Evolutionary conservation across 2,113 vertebrate species (phyloP).

Genomic region (Thalassarche chlororhynchos): DNA sequence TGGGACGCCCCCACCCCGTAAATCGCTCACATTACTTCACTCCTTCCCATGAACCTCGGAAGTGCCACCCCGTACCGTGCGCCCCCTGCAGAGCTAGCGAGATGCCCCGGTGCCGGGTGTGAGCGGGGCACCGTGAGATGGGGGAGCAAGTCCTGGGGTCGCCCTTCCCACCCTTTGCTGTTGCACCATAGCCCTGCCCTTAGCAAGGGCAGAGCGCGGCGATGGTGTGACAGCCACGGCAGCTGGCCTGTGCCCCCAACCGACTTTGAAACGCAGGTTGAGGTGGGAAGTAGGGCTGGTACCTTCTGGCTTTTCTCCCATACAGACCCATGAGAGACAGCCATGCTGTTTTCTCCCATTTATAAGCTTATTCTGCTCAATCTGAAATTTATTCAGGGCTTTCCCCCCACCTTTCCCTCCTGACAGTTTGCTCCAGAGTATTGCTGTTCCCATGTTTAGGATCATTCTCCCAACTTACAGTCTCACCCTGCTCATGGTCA

Average conservation of each 20-base stretch:
- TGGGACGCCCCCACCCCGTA: background rate
- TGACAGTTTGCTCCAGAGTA: background rate
- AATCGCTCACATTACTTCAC: background rate
- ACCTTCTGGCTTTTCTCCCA: background rate
- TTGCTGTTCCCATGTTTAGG: background rate
- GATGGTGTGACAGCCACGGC: accelerated
- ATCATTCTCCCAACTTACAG: background rate
- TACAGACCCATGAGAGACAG: background rate
- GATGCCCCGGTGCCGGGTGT: background rate
- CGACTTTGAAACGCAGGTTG: accelerated
- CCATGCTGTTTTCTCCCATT: background rate
- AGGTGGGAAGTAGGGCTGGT: background rate
- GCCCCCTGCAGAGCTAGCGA: background rate
- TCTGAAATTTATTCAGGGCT: background rate
- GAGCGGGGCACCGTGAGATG: background rate
- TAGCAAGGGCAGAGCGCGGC: too few species aligned
- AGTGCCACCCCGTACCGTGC: accelerated
- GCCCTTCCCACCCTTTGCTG: too few species aligned
- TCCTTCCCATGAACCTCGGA: background rate
- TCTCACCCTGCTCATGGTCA: background rate
- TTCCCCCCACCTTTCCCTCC: background rate
- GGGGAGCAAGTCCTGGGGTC: too few species aligned
- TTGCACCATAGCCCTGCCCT: background rate
- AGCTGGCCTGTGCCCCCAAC: background rate
- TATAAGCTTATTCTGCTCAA: background rate